Conservation (phyloP, 2,113 vertebrate species). For the Chionodraco myersi region DNA sequence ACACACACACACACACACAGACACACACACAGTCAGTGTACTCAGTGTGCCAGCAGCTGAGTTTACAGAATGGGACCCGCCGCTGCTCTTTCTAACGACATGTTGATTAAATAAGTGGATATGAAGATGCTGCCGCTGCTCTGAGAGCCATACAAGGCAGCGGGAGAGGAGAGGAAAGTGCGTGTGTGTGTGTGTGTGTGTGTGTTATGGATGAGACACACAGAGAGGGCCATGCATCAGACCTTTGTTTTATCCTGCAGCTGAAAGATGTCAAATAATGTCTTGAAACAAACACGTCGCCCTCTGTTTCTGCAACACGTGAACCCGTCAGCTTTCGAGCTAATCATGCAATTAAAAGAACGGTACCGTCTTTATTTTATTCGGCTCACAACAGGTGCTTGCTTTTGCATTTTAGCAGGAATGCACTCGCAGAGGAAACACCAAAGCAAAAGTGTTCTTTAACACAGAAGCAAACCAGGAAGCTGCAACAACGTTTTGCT, state of each 20-base stretch:
- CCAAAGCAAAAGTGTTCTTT: too few relatives aligned
- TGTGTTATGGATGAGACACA: too few relatives aligned
- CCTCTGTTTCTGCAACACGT: neutral
- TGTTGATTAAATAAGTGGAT: constrained; percentile 76
- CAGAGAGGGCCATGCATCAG: neutral
- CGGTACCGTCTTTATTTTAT: too few relatives aligned
- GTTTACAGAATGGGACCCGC: constrained; percentile 57
- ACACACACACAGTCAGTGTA: too few relatives aligned
- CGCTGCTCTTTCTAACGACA: constrained; percentile 61
- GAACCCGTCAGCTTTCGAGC: neutral
- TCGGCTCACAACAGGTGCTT: too few relatives aligned
- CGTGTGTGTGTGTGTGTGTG: neutral
- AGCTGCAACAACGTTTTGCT: too few relatives aligned
- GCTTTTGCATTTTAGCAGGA: too few relatives aligned
- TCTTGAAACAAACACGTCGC: neutral
- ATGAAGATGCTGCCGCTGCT: constrained; percentile 55
- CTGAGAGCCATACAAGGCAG: constrained; percentile 70
- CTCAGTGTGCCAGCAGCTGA: constrained; percentile 49
- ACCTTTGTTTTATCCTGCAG: constrained; percentile 48
- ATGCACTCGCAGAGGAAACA: too few relatives aligned
- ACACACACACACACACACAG: too few relatives aligned
- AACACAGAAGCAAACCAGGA: too few relatives aligned
- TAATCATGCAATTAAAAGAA: neutral
- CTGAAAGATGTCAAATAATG: constrained; percentile 8
- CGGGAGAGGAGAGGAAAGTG: constrained; percentile 18